phyloP scores from a whole-genome alignment of 2,797 vertebrate species.

The Apogon hyalosoma region DNA sequence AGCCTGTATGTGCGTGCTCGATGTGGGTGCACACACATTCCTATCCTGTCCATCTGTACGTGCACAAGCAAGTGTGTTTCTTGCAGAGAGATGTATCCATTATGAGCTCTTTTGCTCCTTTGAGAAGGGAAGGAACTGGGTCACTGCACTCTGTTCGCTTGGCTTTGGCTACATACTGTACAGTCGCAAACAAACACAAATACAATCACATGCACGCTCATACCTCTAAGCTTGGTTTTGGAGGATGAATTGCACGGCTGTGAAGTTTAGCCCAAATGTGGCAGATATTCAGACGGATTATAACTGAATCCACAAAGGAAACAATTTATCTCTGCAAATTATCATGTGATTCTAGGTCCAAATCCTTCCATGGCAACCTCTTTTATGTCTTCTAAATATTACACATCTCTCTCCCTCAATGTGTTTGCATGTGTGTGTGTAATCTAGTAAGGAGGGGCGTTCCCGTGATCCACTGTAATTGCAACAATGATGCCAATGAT shows the following conservation, averaged over 20 bases:
- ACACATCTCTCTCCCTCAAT: slow-evolving; percentile 27
- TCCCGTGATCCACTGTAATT: slow-evolving; percentile 42
- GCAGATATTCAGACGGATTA: slow-evolving; percentile 72
- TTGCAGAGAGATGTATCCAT: slow-evolving; percentile 38
- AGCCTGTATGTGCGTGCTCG: slow-evolving; percentile 42
- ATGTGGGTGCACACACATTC: no score
- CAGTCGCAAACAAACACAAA: slow-evolving; percentile 42
- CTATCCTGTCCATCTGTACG: slow-evolving; percentile 34
- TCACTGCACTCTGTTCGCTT: slow-evolving; percentile 56
- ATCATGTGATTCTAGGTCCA: slow-evolving; percentile 64
- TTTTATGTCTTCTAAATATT: slow-evolving; percentile 40
- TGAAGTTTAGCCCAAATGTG: slow-evolving; percentile 64
- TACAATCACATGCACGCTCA: slow-evolving; percentile 40
- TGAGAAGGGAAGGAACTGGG: slow-evolving; percentile 64
- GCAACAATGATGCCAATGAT: slow-evolving; percentile 29
- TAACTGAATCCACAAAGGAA: slow-evolving; percentile 70
- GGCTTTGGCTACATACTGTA: slow-evolving; percentile 48
- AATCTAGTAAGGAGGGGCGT: slow-evolving; percentile 30
- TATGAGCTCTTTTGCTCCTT: slow-evolving; percentile 52
- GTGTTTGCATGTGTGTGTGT: slow-evolving; percentile 6
- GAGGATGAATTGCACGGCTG: slow-evolving; percentile 53
- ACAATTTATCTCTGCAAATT: slow-evolving; percentile 74
- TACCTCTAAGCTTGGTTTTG: slow-evolving; percentile 60
- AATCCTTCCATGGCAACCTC: slow-evolving; percentile 65
- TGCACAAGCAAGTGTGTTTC: slow-evolving; percentile 29